Evolutionary conservation across 2,888 invertebrate species (phyloP), one percentile per base, ranked within the genome.

Genomic region (Pollenia griseotomentosa): DNA sequence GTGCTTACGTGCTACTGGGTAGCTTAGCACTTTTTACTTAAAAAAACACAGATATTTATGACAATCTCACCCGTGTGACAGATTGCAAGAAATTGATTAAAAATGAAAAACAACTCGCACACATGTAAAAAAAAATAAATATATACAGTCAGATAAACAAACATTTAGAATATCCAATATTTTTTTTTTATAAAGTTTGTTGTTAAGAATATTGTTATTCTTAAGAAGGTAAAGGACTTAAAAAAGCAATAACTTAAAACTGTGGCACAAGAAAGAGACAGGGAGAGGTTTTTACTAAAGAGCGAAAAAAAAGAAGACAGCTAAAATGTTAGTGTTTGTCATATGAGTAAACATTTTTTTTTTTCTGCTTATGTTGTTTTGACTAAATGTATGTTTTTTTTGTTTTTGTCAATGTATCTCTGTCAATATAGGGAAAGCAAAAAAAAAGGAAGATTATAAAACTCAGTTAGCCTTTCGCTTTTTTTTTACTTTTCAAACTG

Each of bases 61-160:
- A 40, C 61, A 81, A 44, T 63, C 16, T 81, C 55, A 66, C 81
- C 48, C 71, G 73, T 74, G 48, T 66, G 66, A 81, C 73, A 81
- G 73, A 81, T 66, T 73, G 73, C 19, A 48, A 66, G 48, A 61
- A 81, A 73, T 81, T 81, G 63, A 80, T 71, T 70, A 70, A 55
- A 63, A 71, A 63, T 14, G 42, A 19, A 71, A 5, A 40, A n/a
- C 5, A 61, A 42, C 11, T 33, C 33, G 6, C 33, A 33, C 33
- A 33, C 33, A 33, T 33, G 53, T 16, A 40, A 57, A 44, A 11
- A 65, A 9, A 11, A n/a, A 74, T 40, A 51, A n/a, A 59, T 33
- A 59, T 9, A 74, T 12, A 61, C 44, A 65, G 16, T 19, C 44
- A 74, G n/a, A 14, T 19, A 33, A 46, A 57, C 57, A 16, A 16